Conservation (phyloP, 2,888 invertebrate species). For the Chloroclysta siterata region DNA sequence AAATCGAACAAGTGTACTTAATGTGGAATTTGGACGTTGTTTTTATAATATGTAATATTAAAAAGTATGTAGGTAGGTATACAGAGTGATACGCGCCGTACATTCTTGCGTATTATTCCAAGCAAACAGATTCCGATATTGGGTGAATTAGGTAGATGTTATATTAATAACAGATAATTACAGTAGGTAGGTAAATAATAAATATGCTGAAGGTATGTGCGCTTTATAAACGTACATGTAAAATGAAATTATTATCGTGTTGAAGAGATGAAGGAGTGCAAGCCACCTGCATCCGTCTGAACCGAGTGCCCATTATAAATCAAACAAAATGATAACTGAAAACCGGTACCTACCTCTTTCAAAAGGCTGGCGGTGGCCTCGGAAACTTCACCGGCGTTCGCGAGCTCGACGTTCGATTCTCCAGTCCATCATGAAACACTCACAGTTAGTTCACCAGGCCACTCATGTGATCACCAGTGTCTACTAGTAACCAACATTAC, state of each 20-base stretch:
- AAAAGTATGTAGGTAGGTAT: no score
- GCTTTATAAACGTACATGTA: slow-evolving; percentile 5
- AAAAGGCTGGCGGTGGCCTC: slow-evolving; percentile 77
- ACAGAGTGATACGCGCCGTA: no score
- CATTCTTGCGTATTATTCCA: neutral
- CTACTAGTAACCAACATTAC: slow-evolving; percentile 49
- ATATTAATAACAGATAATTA: slow-evolving; percentile 24
- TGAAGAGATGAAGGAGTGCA: slow-evolving; percentile 45
- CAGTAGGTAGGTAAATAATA: slow-evolving; percentile 2
- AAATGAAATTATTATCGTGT: slow-evolving; percentile 23
- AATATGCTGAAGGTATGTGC: neutral
- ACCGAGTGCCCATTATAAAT: slow-evolving; percentile 69
- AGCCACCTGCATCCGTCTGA: slow-evolving; percentile 60
- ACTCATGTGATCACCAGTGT: slow-evolving; percentile 59
- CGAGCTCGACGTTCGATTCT: slow-evolving; percentile 67
- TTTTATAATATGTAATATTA: neutral
- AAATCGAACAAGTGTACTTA: neutral
- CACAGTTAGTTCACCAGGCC: slow-evolving; percentile 50
- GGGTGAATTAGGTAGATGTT: slow-evolving; percentile 4
- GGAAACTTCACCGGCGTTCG: slow-evolving; percentile 73
- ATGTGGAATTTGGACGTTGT: neutral
- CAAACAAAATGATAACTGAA: slow-evolving; percentile 82
- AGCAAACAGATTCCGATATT: slow-evolving; percentile 14
- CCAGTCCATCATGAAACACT: slow-evolving; percentile 71
- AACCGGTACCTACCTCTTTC: slow-evolving; percentile 84